Base-by-base conservation (phyloP, 2,888 invertebrate species). In the Neoaliturus tenellus region DNA sequence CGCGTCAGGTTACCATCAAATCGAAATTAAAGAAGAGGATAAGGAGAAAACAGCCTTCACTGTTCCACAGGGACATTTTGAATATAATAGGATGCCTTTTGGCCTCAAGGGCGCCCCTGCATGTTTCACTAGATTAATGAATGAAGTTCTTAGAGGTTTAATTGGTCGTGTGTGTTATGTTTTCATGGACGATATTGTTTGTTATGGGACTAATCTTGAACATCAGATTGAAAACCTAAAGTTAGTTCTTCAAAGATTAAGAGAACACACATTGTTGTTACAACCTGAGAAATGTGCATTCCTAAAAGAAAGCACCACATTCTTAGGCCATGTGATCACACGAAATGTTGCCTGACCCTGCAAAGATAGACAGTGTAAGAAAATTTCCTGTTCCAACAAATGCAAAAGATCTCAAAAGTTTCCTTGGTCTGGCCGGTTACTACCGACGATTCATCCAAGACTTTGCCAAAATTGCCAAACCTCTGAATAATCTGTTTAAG, bases 361-460 rank as follows among this genome's bases (percentile, higher is more conserved):
- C 62, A 8, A 86, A 85, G 44, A 62, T 83, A 0, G 20, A 80
- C 51, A 62, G 78, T 4, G 31, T 86, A 0, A 41, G 51, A 8
- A 20, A 83, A 17, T 86, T 55, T 41, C 85, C 86, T 5, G 28
- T 14, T 1, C 86, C 86, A 12, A 80, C 75, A 20, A 84, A 80
- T 73, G 62, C 48, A 0, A 85, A 75, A 48, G 73, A 85, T 14
- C 44, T 86, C 2, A 69, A 81, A 87, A 75, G 84, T n/a, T 91
- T 90, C 83, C 51, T 90, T 25, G 90, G 90, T 17, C 62, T 90
- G 39, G 48, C 87, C 0, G 89, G 89, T 0, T 90, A 90, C 82
- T 90, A 90, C 55, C 39, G 90, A 20, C 88, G 88, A 81, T 90
- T 90, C 81, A 90, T 91, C 0, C 81, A 85, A 28, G 83, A 89